Evolutionary conservation across 1,140 invertebrate genomes (phyloP).

Genomic region (Lasaia peninsularis): DNA sequence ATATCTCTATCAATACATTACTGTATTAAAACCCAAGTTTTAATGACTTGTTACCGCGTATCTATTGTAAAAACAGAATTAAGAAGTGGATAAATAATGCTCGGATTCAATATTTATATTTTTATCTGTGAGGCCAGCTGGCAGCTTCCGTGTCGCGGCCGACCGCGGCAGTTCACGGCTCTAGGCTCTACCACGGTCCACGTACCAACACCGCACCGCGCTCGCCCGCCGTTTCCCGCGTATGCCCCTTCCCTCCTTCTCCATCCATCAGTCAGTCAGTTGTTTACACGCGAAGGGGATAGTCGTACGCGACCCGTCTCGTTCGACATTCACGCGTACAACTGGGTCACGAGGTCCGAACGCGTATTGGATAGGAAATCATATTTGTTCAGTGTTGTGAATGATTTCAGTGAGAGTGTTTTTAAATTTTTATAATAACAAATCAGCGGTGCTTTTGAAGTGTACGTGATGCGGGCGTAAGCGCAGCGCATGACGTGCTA

Average conservation of each 20-base stretch:
- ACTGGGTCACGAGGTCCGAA: constrained; percentile 62
- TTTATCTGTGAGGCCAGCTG: constrained; percentile 12
- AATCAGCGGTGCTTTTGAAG: constrained; percentile 69
- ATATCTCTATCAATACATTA: background rate
- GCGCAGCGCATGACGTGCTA: constrained; percentile 78
- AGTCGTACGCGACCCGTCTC: constrained; percentile 37
- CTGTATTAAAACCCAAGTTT: background rate
- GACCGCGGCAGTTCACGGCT: constrained; percentile 19
- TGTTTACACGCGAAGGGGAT: constrained; percentile 46
- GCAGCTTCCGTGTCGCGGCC: constrained; percentile 17
- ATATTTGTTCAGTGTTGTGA: constrained; percentile 53
- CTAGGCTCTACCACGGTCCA: constrained; percentile 12
- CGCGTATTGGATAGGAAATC: constrained; percentile 42
- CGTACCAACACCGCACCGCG: constrained; percentile 30
- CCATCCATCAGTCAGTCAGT: constrained; percentile 71
- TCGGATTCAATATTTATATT: constrained; percentile 15
- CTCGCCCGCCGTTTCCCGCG: constrained; percentile 40
- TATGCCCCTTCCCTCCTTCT: constrained; percentile 47
- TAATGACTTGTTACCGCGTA: constrained; percentile 1
- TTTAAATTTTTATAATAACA: constrained; percentile 47
- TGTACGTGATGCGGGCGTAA: constrained; percentile 74
- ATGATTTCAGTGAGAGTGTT: constrained; percentile 52
- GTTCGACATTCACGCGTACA: constrained; percentile 60
- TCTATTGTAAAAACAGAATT: background rate
- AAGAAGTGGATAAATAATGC: constrained; percentile 21